These are phyloP conservation scores for Neogale vison DNA, from an alignment of 2,113 vertebrate genomes.

Conservation along the genomic window DNA sequence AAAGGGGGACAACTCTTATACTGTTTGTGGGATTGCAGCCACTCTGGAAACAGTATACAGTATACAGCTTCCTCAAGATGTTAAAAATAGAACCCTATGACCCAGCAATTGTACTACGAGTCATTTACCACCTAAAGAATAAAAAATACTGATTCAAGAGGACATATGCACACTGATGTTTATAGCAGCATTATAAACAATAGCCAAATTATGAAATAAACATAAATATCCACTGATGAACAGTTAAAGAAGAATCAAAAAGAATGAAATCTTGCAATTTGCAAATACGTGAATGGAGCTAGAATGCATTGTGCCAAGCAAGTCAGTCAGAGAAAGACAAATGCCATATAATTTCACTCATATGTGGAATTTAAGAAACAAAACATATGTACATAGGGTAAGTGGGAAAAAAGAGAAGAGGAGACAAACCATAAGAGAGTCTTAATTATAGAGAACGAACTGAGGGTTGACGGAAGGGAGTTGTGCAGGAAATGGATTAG, in stretches of 20 bases:
- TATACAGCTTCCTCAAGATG: background rate
- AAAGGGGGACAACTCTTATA: background rate
- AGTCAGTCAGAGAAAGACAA: background rate
- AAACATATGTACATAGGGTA: background rate
- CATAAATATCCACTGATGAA: background rate
- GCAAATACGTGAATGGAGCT: background rate
- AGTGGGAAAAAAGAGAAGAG: too few species aligned
- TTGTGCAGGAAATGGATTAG: too few species aligned
- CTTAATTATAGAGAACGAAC: too few species aligned
- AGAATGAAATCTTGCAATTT: background rate
- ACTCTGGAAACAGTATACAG: background rate
- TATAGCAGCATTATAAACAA: background rate
- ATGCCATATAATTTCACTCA: background rate
- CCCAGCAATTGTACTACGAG: background rate
- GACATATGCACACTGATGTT: background rate
- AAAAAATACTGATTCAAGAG: background rate
- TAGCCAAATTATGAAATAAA: background rate
- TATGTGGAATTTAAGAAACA: background rate
- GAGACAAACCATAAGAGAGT: background rate
- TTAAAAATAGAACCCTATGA: background rate
- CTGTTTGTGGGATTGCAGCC: background rate
- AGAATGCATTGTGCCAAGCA: background rate
- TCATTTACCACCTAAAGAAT: background rate
- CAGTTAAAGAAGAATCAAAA: background rate
- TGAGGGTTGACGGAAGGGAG: too few species aligned